Conservation (phyloP, 2,888 invertebrate species). For the Plagodis dolabraria region DNA sequence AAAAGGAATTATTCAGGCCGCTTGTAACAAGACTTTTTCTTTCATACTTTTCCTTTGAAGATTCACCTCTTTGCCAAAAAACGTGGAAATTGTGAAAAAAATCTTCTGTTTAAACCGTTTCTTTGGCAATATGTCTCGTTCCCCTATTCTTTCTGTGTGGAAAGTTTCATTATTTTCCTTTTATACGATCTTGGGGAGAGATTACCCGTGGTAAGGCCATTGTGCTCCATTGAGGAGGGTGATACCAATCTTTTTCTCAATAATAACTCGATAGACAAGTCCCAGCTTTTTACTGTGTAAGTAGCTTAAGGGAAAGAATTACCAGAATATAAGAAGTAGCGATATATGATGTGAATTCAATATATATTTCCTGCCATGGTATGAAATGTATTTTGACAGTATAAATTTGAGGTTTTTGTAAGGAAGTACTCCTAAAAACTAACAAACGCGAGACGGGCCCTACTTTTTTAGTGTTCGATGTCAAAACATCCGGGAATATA, state of each 20-base stretch:
- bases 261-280: conserved; percentile 45
- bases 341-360: no score
- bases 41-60: conserved; percentile 43
- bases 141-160: conserved; percentile 38
- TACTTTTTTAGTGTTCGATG: no score
- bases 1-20: conserved; percentile 38
- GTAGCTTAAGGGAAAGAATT: not conserved
- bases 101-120: conserved; percentile 38
- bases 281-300: conserved; percentile 40
- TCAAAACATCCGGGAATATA: no score
- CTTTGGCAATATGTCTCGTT: conserved; percentile 43
- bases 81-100: conserved; percentile 26
- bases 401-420: no score
- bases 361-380: no score
- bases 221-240: conserved; percentile 49
- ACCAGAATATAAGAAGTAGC: no score
- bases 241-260: conserved; percentile 49
- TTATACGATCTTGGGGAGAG: conserved; percentile 51
- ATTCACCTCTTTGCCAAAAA: conserved; percentile 33
- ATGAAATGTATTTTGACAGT: no score
- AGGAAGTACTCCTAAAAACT: no score
- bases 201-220: conserved; percentile 50
- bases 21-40: conserved; percentile 47
- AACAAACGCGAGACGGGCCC: no score
- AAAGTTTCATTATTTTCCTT: conserved; percentile 55